Evolutionary conservation across 2,797 vertebrate genomes (phyloP).

Genomic region (Heterohyrax brucei): DNA sequence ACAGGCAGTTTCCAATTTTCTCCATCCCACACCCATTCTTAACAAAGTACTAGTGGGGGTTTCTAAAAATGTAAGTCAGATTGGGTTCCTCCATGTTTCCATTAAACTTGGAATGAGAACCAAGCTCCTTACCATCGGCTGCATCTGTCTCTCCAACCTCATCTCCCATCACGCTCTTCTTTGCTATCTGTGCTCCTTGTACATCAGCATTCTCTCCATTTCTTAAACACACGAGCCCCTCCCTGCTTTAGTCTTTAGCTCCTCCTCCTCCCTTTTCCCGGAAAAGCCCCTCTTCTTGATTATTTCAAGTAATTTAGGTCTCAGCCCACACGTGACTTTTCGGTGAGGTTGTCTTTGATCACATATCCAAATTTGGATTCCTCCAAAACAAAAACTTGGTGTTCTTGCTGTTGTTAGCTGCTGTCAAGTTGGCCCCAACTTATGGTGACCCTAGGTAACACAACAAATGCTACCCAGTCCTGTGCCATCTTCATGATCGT

Average conservation of each 20-base stretch:
- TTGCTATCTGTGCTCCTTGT: not conserved
- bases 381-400: not conserved
- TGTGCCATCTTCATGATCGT: too few species aligned
- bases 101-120: not conserved
- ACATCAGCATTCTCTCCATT: not conserved
- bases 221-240: not conserved
- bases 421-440: too few species aligned
- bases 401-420: too few species aligned
- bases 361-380: not conserved
- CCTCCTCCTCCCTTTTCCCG: not conserved
- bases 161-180: not conserved
- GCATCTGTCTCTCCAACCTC: not conserved
- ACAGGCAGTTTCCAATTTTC: not conserved
- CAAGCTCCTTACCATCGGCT: not conserved
- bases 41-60: not conserved
- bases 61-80: not conserved
- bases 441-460: too few species aligned
- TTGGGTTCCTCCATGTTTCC: not conserved
- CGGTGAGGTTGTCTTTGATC: not conserved
- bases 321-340: not conserved
- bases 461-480: too few species aligned
- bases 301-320: not conserved
- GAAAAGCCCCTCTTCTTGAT: not conserved
- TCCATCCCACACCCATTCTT: not conserved
- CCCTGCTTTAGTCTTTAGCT: not conserved